A percentile compares a stretch with the other conserved stretches of the same genome.
Evolutionary conservation across 1,140 invertebrate genomes (phyloP).

Genomic region (Orius insidiosus): DNA sequence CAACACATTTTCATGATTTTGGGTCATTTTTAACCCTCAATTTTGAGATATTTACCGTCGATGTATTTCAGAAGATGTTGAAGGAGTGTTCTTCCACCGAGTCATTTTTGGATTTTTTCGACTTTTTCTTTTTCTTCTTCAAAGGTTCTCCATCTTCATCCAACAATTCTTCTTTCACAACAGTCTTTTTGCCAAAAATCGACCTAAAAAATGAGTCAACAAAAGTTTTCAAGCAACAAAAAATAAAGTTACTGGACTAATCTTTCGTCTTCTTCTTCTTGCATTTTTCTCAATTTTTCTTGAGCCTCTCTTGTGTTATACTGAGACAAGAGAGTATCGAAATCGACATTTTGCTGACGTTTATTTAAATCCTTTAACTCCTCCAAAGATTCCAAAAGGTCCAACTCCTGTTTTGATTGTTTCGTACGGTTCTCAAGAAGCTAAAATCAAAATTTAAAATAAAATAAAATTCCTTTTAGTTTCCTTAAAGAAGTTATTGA

Average conservation of each 20-base stretch:
- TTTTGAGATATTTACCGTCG: neutral
- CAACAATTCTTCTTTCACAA: slow-evolving; percentile 24
- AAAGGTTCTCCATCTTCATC: slow-evolving; percentile 19
- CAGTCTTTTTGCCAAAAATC: slow-evolving; percentile 4
- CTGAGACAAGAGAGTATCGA: slow-evolving; percentile 65
- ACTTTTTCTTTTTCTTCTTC: slow-evolving; percentile 15
- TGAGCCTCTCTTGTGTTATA: slow-evolving; percentile 45
- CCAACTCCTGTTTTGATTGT: slow-evolving; percentile 91
- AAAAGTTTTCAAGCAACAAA: slow-evolving; percentile 16
- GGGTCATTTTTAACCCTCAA: too few relatives aligned
- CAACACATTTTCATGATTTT: too few relatives aligned
- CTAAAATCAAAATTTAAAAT: slow-evolving; percentile 20
- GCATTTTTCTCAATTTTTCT: slow-evolving; percentile 37
- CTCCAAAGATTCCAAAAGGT: slow-evolving; percentile 84
- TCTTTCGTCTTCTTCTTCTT: slow-evolving; percentile 71
- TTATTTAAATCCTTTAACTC: slow-evolving; percentile 93
- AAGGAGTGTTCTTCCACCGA: slow-evolving; percentile 5
- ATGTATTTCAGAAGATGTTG: neutral
- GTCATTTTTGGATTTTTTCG: slow-evolving; percentile 21
- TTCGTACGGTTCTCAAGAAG: slow-evolving; percentile 87
- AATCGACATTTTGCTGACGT: slow-evolving; percentile 72
- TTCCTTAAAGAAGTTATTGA: too few relatives aligned
- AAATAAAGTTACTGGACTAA: slow-evolving; percentile 44
- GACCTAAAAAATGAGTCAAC: slow-evolving; percentile 21
- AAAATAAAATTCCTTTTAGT: neutral